Evolutionary conservation across 1,140 invertebrate genomes (phyloP).

Genomic region (Asobara japonica): DNA sequence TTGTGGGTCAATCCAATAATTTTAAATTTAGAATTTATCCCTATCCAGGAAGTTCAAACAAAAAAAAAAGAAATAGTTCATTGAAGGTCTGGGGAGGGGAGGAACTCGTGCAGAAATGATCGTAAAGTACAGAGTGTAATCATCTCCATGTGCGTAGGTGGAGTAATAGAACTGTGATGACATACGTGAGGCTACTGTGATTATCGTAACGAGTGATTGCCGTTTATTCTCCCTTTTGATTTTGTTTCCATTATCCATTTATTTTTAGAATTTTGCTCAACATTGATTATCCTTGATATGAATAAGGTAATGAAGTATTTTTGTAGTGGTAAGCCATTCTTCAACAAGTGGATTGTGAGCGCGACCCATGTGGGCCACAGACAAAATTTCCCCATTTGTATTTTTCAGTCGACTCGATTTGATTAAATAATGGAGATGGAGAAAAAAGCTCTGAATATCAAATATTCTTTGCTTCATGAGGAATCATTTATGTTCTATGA

Average conservation of each 20-base stretch:
- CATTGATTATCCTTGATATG: background rate
- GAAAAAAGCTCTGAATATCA: no score
- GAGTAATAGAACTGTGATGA: conserved; percentile 28
- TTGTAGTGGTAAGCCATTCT: no score
- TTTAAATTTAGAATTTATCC: background rate
- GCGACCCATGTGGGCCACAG: no score
- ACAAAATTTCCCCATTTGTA: no score
- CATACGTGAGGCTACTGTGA: conserved; percentile 17
- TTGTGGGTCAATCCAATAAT: no score
- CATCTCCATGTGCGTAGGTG: conserved; percentile 29
- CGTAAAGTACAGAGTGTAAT: conserved; percentile 22
- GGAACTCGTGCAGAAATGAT: conserved; percentile 16
- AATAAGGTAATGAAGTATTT: no score
- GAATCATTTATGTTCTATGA: no score
- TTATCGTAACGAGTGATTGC: conserved; percentile 28
- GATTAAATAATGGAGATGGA: no score
- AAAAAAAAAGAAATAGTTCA: no score
- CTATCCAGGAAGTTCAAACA: background rate
- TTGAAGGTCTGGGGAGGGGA: background rate
- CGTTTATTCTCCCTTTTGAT: background rate
- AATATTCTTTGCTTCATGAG: no score
- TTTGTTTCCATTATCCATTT: background rate
- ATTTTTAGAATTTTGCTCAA: background rate
- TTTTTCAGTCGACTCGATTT: no score
- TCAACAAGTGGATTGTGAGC: background rate